Evolutionary conservation across 92 coral and sea anemone species (phyloP), one percentile per base, ranked within the genome.

Genomic region (Palythoa grandis): DNA sequence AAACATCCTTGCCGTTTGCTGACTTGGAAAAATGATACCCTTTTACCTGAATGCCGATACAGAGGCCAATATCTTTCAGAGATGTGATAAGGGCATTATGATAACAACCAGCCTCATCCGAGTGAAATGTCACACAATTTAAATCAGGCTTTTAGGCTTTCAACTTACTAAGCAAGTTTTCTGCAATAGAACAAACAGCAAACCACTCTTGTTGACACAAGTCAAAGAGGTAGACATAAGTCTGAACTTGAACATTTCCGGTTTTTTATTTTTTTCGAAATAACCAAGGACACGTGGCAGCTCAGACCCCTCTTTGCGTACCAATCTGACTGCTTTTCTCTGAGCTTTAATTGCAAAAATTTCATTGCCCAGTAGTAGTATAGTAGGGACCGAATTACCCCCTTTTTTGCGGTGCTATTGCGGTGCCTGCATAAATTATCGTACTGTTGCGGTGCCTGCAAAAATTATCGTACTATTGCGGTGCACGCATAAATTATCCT

Each of bases 91-190:
- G 86, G 40, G 79, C 52, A 66, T 90, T 87, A 68, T 91, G 91
- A 39, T 88, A 83, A 58, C 89, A 91, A 19, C 91, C 89, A 37
- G 82, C 93, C 38, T 91, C 87, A 68, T 91, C 91, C 71, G 87
- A 88, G 56, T 87, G 83, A 72, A 91, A 69, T n/a, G 54, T 78
- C 25, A 86, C 87, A 2, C 57, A 83, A 60, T 58, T 78, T 79
- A 88, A 52, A 56, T 70, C 48, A 17, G 93, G 91, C 38, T 84
- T 65, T 7, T 52, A 76, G 24, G 70, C 58, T 57, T 88, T 85
- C 16, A 88, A 69, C 52, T 85, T 65, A 20, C 52, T 43, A 29
- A 72, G 82, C 15, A 88, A 86, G 68, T 79, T 70, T 67, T 91
- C 86, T 25, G 85, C 24, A 66, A 91, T 72, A 14, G 94, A 88